phyloP scores from a whole-genome alignment of 2,888 invertebrate species.

The Andrena haemorrhoa region DNA sequence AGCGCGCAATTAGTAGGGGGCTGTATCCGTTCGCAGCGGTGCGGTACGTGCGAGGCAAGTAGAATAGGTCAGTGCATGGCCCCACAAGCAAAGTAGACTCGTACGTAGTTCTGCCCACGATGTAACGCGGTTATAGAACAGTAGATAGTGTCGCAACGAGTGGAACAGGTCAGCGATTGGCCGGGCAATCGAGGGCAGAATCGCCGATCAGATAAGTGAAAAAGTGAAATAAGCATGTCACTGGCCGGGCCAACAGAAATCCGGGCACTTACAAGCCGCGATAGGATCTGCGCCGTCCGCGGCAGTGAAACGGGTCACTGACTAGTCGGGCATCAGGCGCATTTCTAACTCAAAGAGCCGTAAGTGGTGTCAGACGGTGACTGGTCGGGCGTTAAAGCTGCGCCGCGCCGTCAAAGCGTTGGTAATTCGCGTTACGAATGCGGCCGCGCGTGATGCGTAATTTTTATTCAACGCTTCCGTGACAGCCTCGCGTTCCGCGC shows the following conservation, averaged over 20 bases:
- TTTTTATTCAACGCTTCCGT: neutral
- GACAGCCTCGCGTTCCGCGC: neutral
- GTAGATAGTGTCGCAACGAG: neutral
- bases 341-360: neutral
- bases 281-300: neutral
- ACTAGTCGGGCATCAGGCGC: neutral
- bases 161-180: neutral
- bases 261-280: neutral
- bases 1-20: slow-evolving; percentile 19
- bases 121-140: slow-evolving; percentile 9
- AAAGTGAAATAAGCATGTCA: neutral
- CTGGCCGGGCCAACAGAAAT: neutral
- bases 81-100: slow-evolving; percentile 8
- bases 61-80: slow-evolving; percentile 11
- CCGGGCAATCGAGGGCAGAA: neutral
- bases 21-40: slow-evolving; percentile 24
- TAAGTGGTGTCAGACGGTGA: neutral
- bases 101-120: neutral
- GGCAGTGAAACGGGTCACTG: neutral
- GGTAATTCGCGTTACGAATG: neutral
- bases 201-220: neutral
- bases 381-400: neutral
- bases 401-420: neutral
- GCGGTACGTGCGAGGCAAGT: slow-evolving; percentile 32
- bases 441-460: neutral